Percentiles rank a stretch among this genome's conserved stretches.
Evolutionary conservation across 2,113 vertebrate species (phyloP).

Genomic region (Cacatua alba): DNA sequence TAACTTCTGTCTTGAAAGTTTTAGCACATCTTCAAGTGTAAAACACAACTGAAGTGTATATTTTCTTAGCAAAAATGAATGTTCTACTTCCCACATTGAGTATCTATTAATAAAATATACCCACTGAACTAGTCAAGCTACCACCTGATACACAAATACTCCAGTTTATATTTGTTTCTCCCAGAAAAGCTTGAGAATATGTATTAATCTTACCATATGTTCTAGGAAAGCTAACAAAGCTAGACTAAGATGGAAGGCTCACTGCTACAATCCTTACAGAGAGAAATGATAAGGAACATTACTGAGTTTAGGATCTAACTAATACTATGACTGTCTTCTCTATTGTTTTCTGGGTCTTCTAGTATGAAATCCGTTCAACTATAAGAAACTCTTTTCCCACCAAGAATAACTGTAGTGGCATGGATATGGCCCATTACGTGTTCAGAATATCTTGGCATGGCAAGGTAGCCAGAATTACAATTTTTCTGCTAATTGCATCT

Average conservation of each 20-base stretch:
- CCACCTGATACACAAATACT: neutral
- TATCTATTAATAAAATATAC: neutral
- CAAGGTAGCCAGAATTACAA: neutral
- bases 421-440: neutral
- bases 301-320: neutral
- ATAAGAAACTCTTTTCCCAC: neutral
- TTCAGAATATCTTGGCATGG: neutral
- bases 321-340: neutral
- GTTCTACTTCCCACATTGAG: neutral
- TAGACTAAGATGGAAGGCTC: neutral
- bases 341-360: neutral
- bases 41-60: neutral
- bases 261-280: neutral
- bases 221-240: neutral
- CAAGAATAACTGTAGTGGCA: neutral
- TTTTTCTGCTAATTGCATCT: neutral
- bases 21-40: neutral
- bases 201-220: neutral
- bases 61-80: neutral
- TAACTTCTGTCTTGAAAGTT: neutral
- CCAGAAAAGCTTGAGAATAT: neutral
- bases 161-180: neutral
- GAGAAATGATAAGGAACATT: neutral
- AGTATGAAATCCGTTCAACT: neutral
- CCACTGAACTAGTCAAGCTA: neutral